Base-by-base conservation (phyloP, 2,113 vertebrate species). In the Nothocercus nigrocapillus region DNA sequence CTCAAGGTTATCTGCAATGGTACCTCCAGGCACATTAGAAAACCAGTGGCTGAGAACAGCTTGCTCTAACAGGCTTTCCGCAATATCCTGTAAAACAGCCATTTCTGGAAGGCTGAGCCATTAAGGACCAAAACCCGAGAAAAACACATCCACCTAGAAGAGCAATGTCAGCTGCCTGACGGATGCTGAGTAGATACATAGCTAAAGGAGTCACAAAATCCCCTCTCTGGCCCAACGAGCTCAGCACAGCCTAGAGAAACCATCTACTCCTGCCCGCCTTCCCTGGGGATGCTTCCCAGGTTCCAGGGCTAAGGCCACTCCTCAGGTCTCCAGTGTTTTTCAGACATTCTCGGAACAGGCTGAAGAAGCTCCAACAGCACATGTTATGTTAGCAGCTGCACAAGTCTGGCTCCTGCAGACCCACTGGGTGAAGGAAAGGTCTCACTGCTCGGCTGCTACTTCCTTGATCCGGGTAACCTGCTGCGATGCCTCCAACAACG, bases 1-100 rank as follows among this genome's bases (percentile, higher is more conserved):
- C 93, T 94, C 95, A 88, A 76, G 85, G 80, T 96, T 95, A 92
- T 92, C 93, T 75, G 80, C 49, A 80, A 45, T 56, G 77, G 49
- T 95, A 93, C 88, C 92, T 93, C 73, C 92, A 90, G 90, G 90
- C 90, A 88, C 88, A 93, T 61, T 20, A 92, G 47, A 58, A 92
- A 86, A 63, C 73, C 5, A 58, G 68, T 62, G 84, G 82, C 54
- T 93, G 66, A 86, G 88, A 95, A 92, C 82, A 84, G 76, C 78
- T 92, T 96, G 90, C 66, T 96, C 88, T 68, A 72, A 84, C 80
- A 68, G 85, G 88, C 54, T 95, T 90, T 81, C 82, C 49, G 34
- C 82, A 94, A 42, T 68, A 64, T 28, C 92, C 88, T 69, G 58
- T 56, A 42, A 44, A 77, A 93, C 34, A 76, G 69, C 22, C 63